Evolutionary conservation across 2,888 invertebrate species (phyloP), one percentile per base, ranked within the genome.

Genomic region (Archips crataeganus): DNA sequence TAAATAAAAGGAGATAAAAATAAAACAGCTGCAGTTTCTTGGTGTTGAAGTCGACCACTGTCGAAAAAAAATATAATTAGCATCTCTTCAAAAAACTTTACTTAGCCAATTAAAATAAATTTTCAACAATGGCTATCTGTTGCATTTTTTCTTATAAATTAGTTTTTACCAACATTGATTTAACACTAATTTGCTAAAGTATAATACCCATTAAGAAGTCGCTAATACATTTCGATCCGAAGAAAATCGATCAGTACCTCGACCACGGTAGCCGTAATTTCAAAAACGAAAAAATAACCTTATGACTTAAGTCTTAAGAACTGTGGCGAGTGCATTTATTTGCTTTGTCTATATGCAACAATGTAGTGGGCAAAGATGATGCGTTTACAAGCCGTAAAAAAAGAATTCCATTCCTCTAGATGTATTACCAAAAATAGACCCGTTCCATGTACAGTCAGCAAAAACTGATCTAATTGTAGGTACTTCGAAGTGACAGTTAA

Each of bases 321-420:
- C 32, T 9, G 10, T 32, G 32, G 2, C 57, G 10, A 0, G 32
- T 57, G 57, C 51, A 51, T 10, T 32, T 64, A 59, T 71, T 71
- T 47, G 36, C 15, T 23, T 59, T 63, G 36, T 9, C 57, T 57
- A 32, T n/a, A 32, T 32, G 63, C 63, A 63, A 63, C 63, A 63
- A 45, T 63, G 63, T 63, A 63, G 15, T 8, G 32, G 63, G 47
- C 63, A 63, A 45, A 47, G 13, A 32, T 32, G 13, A 63, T 63
- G 10, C 47, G 32, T 62, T 62, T 42, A 45, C 32, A 63, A 13
- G 2, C 5, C 13, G 47, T 63, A 63, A 63, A 63, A 63, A 63
- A 47, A 45, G 45, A 63, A 60, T 45, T 13, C 47, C 63, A 13
- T 47, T 32, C 63, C 47, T 8, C 45, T 63, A 63, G 47, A 63